A percentile compares a stretch with the other conserved stretches of the same genome.
These are phyloP conservation scores for Heterodera schachtii DNA, from an alignment of 1,140 invertebrate genomes.

Conservation along the genomic window DNA sequence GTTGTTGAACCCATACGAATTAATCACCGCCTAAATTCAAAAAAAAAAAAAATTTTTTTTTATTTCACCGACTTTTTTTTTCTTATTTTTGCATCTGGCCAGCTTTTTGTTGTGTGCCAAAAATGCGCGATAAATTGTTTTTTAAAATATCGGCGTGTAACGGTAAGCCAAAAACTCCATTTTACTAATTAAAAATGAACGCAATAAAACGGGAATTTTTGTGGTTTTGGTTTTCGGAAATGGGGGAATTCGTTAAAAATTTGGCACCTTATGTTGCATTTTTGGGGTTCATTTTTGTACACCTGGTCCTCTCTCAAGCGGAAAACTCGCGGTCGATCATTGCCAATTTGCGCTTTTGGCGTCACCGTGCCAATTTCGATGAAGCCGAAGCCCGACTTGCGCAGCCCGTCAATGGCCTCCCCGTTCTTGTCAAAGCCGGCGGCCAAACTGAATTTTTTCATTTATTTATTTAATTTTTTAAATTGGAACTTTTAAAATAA, in stretches of 20 bases:
- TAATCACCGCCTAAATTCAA: constrained; percentile 80
- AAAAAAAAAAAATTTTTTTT: background rate
- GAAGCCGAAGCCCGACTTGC: constrained; percentile 87
- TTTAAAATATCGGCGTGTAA: too few species aligned
- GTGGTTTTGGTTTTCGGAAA: constrained; percentile 15
- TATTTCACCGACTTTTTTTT: too few species aligned
- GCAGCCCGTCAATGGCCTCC: constrained; percentile 81
- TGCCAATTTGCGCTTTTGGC: constrained; percentile 85
- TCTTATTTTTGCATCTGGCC: too few species aligned
- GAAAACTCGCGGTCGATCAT: constrained; percentile 87
- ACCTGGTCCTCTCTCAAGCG: constrained; percentile 73
- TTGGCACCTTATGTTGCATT: too few species aligned
- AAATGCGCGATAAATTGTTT: too few species aligned
- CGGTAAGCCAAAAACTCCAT: too few species aligned
- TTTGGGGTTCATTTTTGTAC: background rate
- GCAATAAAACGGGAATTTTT: too few species aligned
- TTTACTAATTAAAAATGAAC: too few species aligned
- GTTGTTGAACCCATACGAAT: constrained; percentile 92
- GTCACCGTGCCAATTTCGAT: constrained; percentile 96
- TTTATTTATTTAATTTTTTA: too few species aligned
- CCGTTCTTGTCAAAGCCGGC: constrained; percentile 98
- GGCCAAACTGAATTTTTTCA: constrained; percentile 71
- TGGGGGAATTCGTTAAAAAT: constrained; percentile 24
- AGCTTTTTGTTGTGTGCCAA: too few species aligned
- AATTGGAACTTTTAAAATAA: too few species aligned